These are phyloP conservation scores for Acanthiza pusilla DNA, from an alignment of 2,797 vertebrate species.

Conservation along the genomic window DNA sequence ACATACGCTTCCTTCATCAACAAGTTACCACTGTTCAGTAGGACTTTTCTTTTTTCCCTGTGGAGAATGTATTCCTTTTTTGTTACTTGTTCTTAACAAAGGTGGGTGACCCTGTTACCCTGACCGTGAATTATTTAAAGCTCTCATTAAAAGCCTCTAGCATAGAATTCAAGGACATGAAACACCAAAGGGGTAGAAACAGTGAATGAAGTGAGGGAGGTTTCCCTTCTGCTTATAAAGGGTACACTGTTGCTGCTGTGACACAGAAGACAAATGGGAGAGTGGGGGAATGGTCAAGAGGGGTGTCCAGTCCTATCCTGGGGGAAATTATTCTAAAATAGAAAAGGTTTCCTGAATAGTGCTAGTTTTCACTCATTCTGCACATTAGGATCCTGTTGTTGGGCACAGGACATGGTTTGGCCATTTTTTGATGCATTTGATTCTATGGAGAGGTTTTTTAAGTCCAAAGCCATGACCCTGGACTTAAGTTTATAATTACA, in stretches of 20 bases:
- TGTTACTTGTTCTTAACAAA: neutral
- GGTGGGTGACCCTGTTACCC: neutral
- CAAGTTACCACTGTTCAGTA: neutral
- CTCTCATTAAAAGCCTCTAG: neutral
- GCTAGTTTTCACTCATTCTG: slow-evolving; percentile 71
- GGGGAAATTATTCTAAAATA: neutral
- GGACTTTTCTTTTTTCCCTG: neutral
- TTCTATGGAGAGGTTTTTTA: neutral
- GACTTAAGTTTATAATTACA: neutral
- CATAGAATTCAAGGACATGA: neutral
- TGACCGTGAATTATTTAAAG: neutral
- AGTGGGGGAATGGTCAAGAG: neutral
- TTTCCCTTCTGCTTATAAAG: neutral
- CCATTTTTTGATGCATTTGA: neutral
- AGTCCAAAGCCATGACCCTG: neutral
- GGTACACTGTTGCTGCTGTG: neutral
- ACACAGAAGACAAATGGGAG: neutral
- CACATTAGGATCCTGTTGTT: slow-evolving; percentile 79
- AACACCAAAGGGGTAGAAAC: neutral
- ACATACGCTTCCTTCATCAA: rapidly evolving
- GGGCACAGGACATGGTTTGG: slow-evolving; percentile 65
- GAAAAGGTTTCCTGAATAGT: slow-evolving; percentile 47
- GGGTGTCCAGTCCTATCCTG: neutral
- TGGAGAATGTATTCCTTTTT: neutral
- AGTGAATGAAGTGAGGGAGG: neutral